Conservation (phyloP, 2,888 invertebrate genomes). For the Erannis defoliaria region DNA sequence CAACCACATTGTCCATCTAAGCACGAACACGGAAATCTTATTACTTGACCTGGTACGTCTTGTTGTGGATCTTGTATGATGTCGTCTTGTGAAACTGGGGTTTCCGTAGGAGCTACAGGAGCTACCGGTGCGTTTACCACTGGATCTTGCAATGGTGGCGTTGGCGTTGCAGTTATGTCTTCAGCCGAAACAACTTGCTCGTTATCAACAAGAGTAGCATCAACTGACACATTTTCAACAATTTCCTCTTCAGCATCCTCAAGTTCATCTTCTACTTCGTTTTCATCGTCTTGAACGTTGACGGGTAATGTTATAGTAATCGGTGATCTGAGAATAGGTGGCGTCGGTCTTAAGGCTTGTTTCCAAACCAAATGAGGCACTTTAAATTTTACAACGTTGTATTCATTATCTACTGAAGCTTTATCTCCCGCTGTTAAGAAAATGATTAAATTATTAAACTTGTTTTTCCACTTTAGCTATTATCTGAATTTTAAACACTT, state of each 20-base stretch:
- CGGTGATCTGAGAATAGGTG: conserved; percentile 75
- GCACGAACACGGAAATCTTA: conserved; percentile 88
- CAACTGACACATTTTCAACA: conserved; percentile 49
- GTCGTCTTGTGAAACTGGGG: conserved; percentile 58
- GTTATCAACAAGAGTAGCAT: conserved; percentile 44
- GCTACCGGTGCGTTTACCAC: conserved; percentile 46
- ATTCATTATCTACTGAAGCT: conserved; percentile 45
- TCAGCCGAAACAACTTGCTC: conserved; percentile 43
- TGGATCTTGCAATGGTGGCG: conserved; percentile 45
- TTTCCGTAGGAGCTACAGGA: conserved; percentile 51
- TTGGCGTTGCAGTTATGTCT: conserved; percentile 36
- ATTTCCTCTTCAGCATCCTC: conserved; percentile 51
- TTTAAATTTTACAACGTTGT: conserved; percentile 70
- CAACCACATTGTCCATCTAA: conserved; percentile 88
- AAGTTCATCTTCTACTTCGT: conserved; percentile 52
- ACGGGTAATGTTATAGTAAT: conserved; percentile 75
- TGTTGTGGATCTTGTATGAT: conserved; percentile 51
- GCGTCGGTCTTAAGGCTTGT: conserved; percentile 71
- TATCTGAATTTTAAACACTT: conserved; percentile 33
- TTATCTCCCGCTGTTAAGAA: conserved; percentile 52
- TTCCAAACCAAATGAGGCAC: conserved; percentile 70
- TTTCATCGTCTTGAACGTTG: conserved; percentile 69
- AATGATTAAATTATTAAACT: conserved; percentile 11
- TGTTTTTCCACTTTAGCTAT: conserved; percentile 8
- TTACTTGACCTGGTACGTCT: conserved; percentile 77